Evolutionary conservation across 1,140 invertebrate genomes (phyloP).

Genomic region (Leguminivora glycinivorella): DNA sequence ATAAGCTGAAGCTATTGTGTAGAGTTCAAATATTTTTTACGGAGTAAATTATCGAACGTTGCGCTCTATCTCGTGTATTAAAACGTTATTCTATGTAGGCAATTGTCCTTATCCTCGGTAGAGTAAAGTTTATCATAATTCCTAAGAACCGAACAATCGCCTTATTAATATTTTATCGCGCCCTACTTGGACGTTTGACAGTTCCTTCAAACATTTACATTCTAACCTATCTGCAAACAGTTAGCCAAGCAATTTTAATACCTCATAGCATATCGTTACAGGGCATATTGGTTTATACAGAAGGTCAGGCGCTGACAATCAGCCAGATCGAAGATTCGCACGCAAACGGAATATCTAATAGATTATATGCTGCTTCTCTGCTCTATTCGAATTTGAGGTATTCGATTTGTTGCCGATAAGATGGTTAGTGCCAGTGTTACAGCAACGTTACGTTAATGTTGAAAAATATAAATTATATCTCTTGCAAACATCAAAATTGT

Average conservation of each 20-base stretch:
- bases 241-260: not conserved
- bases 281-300: not conserved
- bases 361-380: not conserved
- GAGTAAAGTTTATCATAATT: not conserved
- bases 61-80: too few species aligned
- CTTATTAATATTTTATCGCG: constrained; percentile 23
- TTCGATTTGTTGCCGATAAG: too few species aligned
- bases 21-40: too few species aligned
- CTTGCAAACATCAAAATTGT: too few species aligned
- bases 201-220: not conserved
- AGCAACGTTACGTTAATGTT: too few species aligned
- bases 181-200: constrained; percentile 2
- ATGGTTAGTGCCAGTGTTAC: too few species aligned
- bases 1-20: too few species aligned
- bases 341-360: constrained; percentile 41
- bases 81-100: not conserved
- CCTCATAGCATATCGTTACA: not conserved
- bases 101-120: not conserved
- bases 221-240: not conserved
- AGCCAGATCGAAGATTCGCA: constrained; percentile 48
- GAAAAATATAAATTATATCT: too few species aligned
- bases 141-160: constrained; percentile 8
- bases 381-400: too few species aligned
- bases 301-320: constrained; percentile 5
- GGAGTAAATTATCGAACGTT: too few species aligned